Conservation (phyloP, 2,113 vertebrate species). For the Ictalurus punctatus region DNA sequence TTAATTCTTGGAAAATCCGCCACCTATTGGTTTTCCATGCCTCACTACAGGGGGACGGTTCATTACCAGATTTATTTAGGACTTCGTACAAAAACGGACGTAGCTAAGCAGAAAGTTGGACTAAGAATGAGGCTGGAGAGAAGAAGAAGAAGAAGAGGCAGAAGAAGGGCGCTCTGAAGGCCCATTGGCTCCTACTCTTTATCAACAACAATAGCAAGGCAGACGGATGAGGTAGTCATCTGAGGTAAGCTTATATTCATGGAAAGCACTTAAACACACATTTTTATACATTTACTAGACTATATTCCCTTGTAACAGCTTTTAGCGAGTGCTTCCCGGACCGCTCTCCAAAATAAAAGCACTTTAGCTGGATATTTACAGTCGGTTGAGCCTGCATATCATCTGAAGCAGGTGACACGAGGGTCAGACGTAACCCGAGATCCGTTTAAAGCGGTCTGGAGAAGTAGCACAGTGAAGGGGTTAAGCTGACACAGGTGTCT, state of each 20-base stretch:
- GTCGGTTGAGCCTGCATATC: background rate
- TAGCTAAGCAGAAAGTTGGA: background rate
- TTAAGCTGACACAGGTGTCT: slow-evolving; percentile 30
- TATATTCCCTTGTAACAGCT: background rate
- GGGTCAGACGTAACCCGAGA: slow-evolving; percentile 36
- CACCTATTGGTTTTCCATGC: slow-evolving; percentile 7
- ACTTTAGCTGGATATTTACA: slow-evolving; percentile 35
- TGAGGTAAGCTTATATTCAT: background rate
- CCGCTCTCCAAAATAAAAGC: slow-evolving; percentile 28
- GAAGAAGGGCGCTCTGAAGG: background rate
- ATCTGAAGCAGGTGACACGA: slow-evolving; percentile 17
- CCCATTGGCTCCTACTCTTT: slow-evolving; percentile 8
- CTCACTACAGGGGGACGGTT: background rate
- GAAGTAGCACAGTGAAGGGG: background rate
- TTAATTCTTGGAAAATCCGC: background rate
- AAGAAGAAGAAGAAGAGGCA: background rate
- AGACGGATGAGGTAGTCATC: background rate
- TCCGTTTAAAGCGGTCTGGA: slow-evolving; percentile 5
- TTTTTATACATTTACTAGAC: background rate
- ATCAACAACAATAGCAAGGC: slow-evolving; percentile 25
- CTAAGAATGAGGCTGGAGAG: background rate
- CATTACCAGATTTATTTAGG: background rate
- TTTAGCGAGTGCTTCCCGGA: slow-evolving; percentile 17
- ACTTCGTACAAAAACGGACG: background rate
- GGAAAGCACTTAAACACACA: slow-evolving; percentile 23